Evolutionary conservation across 2,888 invertebrate genomes (phyloP), one percentile per base, ranked within the genome.

Genomic region (Bembecia ichneumoniformis): DNA sequence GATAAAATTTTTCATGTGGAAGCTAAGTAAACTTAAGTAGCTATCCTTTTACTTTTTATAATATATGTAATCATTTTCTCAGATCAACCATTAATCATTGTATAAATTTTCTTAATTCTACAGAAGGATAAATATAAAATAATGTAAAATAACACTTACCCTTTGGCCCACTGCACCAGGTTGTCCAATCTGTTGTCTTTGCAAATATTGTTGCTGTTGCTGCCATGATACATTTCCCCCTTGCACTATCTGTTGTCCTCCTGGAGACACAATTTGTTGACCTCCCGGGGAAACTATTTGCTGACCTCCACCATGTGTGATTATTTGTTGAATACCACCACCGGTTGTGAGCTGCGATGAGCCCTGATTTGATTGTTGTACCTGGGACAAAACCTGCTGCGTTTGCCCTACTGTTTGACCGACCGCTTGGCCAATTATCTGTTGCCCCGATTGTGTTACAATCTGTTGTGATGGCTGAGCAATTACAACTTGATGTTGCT

Each of bases 151-250:
- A 9, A 45, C 47, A 55, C 81, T 74, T 64, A 87, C 86, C 74
- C 87, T 76, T 51, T 87, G 88, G 51, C 87, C 88, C 4, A 88
- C 87, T 52, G 81, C 74, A 48, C 86, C 87, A 0, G 87, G 87
- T 56, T 88, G 89, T 35, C 82, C 86, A 13, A 86, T 83, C 55
- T 88, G 89, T 57, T 89, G 89, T 43, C 87, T 73, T 57, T 84
- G 84, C 56, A 88, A 66, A 51, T 87, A 88, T 56, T 87, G 87
- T 45, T 62, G 62, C 52, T 87, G 87, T 54, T 86, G 87, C 86
- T 86, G 86, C 0, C 83, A 74, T 9, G 87, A 83, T 63, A 79
- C 82, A 62, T 82, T 87, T 1, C 80, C 82, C 10, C 82, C 82
- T 59, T 82, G 84, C 9, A 86, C 80, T 17, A 84, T 76, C 53